Conservation (phyloP, 2,888 invertebrate species). For the Hirtodrosophila cameraria region DNA sequence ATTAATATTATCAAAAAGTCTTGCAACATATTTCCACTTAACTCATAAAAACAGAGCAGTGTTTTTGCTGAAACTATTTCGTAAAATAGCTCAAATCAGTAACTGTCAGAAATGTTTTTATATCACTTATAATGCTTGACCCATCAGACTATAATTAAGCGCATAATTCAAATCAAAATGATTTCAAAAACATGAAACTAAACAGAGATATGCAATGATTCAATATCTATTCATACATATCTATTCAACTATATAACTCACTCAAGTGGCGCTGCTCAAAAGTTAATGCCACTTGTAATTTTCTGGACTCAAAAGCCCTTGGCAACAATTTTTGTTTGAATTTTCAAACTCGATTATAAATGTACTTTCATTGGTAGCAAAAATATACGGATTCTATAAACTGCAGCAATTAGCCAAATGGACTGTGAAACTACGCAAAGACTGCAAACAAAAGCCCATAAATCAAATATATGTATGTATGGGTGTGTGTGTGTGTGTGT, state of each 20-base stretch:
- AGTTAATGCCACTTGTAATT: not conserved
- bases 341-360: too few relatives aligned
- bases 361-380: not conserved
- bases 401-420: constrained; percentile 56
- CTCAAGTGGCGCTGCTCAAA: not conserved
- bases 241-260: not conserved
- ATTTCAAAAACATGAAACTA: constrained; percentile 33
- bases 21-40: too few relatives aligned
- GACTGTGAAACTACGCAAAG: constrained; percentile 48
- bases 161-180: constrained; percentile 2
- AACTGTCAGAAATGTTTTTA: too few relatives aligned
- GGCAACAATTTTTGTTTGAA: too few relatives aligned
- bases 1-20: too few relatives aligned
- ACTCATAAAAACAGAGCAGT: too few relatives aligned
- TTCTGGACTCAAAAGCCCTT: too few relatives aligned
- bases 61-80: too few relatives aligned
- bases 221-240: not conserved
- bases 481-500: too few relatives aligned
- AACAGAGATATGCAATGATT: constrained; percentile 15
- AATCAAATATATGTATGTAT: constrained; percentile 23
- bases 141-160: too few relatives aligned
- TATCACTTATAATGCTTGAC: too few relatives aligned
- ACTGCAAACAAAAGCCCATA: constrained; percentile 43
- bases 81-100: too few relatives aligned
- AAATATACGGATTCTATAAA: constrained; percentile 14